phyloP scores from a whole-genome alignment of 1,140 invertebrate genomes.

The Lanistes nyassanus region DNA sequence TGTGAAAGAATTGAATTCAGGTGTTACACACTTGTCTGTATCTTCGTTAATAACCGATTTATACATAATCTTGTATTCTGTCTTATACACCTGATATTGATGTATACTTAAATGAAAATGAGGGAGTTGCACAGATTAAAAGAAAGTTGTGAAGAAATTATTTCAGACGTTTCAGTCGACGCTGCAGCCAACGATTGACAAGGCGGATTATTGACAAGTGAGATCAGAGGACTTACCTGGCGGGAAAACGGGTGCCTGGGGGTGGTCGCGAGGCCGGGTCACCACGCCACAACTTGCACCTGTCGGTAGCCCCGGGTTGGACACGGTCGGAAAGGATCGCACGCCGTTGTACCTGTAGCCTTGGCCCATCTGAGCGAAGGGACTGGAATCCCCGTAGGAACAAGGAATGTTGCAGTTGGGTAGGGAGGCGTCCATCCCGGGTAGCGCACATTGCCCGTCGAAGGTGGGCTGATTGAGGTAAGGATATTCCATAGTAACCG shows the following conservation, averaged over 20 bases:
- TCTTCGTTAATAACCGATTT: no score
- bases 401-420: slow-evolving; percentile 76
- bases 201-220: no score
- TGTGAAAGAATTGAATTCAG: no score
- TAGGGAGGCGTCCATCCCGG: slow-evolving; percentile 74
- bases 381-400: slow-evolving; percentile 84
- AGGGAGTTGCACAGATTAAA: no score
- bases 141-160: no score
- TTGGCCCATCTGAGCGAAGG: slow-evolving; percentile 85
- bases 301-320: slow-evolving; percentile 46
- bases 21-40: no score
- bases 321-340: slow-evolving; percentile 49
- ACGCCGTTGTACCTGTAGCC: slow-evolving; percentile 61
- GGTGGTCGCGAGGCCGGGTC: slow-evolving; percentile 55
- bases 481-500: slow-evolving; percentile 25
- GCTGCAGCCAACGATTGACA: no score
- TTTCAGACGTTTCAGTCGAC: no score
- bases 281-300: slow-evolving; percentile 56
- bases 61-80: no score
- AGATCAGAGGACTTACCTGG: slow-evolving; percentile 54
- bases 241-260: slow-evolving; percentile 59
- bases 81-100: no score
- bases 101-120: no score
- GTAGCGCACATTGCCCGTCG: slow-evolving; percentile 62
- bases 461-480: slow-evolving; percentile 31